Evolutionary conservation across 2,113 vertebrate species (phyloP).

Genomic region (Oncorhynchus mykiss): DNA sequence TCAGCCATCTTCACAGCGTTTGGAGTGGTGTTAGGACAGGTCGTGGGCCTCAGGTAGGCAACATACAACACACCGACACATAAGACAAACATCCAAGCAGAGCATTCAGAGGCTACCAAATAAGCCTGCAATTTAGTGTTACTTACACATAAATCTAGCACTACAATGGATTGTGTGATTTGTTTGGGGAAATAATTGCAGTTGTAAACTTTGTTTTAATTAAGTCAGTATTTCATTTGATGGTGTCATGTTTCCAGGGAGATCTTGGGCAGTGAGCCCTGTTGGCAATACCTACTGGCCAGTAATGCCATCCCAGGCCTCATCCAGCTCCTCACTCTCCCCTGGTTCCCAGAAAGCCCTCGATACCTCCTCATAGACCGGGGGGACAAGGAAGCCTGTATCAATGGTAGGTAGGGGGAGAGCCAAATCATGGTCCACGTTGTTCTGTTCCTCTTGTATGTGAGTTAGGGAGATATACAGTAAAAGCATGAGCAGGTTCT

Average conservation of each 20-base stretch:
- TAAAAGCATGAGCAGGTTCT: background rate
- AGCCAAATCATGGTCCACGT: background rate
- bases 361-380: slow-evolving; percentile 87
- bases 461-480: background rate
- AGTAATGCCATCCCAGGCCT: slow-evolving; percentile 83
- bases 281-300: slow-evolving; percentile 86
- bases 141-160: too few relatives aligned
- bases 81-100: too few relatives aligned
- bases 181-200: too few relatives aligned
- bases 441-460: background rate
- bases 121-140: too few relatives aligned
- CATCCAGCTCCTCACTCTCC: slow-evolving; percentile 84
- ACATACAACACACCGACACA: background rate
- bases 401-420: slow-evolving; percentile 72
- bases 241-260: slow-evolving; percentile 69
- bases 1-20: slow-evolving; percentile 85
- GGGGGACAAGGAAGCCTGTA: slow-evolving; percentile 81
- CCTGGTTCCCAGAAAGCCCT: slow-evolving; percentile 89
- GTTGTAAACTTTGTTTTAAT: too few relatives aligned
- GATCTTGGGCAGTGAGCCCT: slow-evolving; percentile 79
- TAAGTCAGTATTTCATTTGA: background rate
- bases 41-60: slow-evolving; percentile 82
- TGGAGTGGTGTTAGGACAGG: slow-evolving; percentile 83
- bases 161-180: background rate
- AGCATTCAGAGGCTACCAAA: too few relatives aligned